Evolutionary conservation across 2,888 invertebrate species (phyloP).

Genomic region (Callinectes sapidus): DNA sequence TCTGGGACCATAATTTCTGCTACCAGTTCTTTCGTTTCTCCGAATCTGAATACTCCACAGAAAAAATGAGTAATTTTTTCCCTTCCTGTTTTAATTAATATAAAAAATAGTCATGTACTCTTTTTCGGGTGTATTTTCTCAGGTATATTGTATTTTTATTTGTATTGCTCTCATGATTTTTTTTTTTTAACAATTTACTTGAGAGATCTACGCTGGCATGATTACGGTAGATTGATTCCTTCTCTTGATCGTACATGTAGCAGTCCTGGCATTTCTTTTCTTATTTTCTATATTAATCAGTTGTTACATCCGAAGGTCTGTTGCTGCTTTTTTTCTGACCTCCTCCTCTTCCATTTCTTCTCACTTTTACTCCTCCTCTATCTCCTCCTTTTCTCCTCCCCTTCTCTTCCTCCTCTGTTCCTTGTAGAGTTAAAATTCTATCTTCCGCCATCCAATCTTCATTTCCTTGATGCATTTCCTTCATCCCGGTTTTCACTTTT

Average conservation of each 20-base stretch:
- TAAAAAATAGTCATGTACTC: background rate
- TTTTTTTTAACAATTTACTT: background rate
- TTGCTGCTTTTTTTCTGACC: too few species aligned
- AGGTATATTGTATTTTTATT: background rate
- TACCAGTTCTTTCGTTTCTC: background rate
- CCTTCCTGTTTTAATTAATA: background rate
- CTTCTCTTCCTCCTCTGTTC: background rate
- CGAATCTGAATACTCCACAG: background rate
- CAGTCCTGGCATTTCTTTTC: too few species aligned
- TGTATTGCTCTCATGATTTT: background rate
- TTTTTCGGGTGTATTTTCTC: background rate
- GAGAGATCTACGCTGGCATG: background rate
- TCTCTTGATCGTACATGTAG: background rate
- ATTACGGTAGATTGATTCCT: background rate
- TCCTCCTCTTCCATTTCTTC: background rate
- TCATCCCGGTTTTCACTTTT: background rate
- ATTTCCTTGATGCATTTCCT: background rate
- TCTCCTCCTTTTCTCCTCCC: too few species aligned
- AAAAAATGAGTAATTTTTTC: too few species aligned
- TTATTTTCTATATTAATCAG: too few species aligned
- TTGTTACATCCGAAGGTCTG: too few species aligned
- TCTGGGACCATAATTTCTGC: background rate
- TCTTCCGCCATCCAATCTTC: background rate
- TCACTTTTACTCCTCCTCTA: background rate
- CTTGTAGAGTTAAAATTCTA: background rate